A percentile compares a stretch with the other conserved stretches of the same genome.
Conservation (phyloP, 2,113 vertebrate species). For the Pluvianellus socialis region DNA sequence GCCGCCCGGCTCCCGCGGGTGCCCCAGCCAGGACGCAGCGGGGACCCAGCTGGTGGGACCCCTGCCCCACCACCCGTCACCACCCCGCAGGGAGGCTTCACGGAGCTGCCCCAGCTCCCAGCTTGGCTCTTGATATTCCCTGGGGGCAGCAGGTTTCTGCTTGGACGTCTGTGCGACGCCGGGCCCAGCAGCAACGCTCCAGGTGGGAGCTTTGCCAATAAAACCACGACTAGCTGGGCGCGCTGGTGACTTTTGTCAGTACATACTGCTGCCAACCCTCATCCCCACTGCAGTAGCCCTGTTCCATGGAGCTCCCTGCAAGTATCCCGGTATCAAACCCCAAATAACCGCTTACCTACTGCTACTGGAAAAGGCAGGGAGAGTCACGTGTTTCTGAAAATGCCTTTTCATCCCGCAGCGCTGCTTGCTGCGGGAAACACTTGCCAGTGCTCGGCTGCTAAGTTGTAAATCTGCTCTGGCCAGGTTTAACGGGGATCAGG, state of each 20-base stretch:
- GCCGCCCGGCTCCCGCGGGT: rapidly evolving
- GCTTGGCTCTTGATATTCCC: not conserved
- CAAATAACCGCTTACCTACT: not conserved
- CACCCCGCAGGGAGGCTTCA: rapidly evolving
- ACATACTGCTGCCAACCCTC: rapidly evolving
- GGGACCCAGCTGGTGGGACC: not conserved
- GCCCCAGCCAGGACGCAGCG: rapidly evolving
- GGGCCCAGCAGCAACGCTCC: not conserved
- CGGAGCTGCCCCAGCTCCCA: rapidly evolving
- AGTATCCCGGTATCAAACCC: not conserved
- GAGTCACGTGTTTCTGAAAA: not conserved
- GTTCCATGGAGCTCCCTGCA: not conserved
- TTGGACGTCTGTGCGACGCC: rapidly evolving
- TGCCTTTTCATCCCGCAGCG: not conserved
- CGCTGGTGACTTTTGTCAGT: not conserved
- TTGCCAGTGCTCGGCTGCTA: not conserved
- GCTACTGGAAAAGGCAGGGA: rapidly evolving
- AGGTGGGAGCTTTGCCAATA: rapidly evolving
- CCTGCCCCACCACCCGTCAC: not conserved
- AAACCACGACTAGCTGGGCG: rapidly evolving
- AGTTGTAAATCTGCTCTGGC: not conserved
- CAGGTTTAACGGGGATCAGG: not conserved
- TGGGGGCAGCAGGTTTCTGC: not conserved
- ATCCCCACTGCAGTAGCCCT: not conserved
- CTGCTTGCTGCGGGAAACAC: not conserved